Conservation (phyloP, 2,113 vertebrate species). For the Alethe castanea region DNA sequence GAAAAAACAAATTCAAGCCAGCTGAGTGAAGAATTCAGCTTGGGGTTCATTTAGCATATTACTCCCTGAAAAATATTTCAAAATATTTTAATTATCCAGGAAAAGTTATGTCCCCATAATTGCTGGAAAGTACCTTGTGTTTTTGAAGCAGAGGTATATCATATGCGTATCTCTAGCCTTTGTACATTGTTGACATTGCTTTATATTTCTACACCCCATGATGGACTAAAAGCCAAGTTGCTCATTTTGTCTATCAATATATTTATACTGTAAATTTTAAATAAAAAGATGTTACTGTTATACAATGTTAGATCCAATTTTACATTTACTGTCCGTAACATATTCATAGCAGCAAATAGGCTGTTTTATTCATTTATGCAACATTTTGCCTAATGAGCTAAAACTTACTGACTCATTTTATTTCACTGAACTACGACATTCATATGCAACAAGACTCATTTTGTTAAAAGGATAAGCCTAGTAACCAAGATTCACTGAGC, state of each 20-base stretch:
- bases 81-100: not conserved
- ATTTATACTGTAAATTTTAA: not conserved
- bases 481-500: not conserved
- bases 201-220: not conserved
- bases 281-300: not conserved
- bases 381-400: constrained; percentile 45
- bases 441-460: not conserved
- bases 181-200: not conserved
- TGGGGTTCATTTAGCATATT: not conserved
- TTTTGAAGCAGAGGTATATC: not conserved
- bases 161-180: not conserved
- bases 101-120: not conserved
- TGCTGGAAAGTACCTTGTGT: not conserved
- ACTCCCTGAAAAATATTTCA: not conserved
- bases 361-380: constrained; percentile 20
- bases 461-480: not conserved
- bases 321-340: not conserved
- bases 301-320: constrained; percentile 1
- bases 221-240: not conserved
- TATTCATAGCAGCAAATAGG: not conserved
- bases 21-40: not conserved
- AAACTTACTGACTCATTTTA: constrained; percentile 44
- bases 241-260: not conserved
- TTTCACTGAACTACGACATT: constrained; percentile 8
- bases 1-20: not conserved